These are phyloP conservation scores for Apotomis capreana DNA, from an alignment of 2,888 invertebrate genomes.

Conservation along the genomic window DNA sequence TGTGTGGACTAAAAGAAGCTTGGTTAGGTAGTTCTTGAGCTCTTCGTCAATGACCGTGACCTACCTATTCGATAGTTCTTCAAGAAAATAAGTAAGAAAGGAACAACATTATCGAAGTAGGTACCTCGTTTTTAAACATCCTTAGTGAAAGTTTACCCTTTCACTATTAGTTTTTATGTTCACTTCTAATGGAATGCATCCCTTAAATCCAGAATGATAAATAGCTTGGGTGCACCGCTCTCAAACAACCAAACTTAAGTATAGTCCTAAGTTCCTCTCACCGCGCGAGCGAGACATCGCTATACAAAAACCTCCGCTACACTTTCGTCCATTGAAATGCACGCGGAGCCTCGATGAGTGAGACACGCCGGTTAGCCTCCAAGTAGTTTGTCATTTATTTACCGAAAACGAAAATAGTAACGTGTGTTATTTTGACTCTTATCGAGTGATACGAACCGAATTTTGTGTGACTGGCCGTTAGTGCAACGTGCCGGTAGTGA, in stretches of 20 bases:
- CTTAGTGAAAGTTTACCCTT: not conserved
- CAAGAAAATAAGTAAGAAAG: too few relatives aligned
- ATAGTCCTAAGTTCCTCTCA: slow-evolving; percentile 56
- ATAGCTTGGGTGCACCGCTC: slow-evolving; percentile 65
- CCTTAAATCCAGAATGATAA: slow-evolving; percentile 10
- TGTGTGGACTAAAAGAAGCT: too few relatives aligned
- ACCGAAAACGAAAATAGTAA: slow-evolving; percentile 65
- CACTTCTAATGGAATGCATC: slow-evolving; percentile 37
- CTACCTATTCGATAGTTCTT: too few relatives aligned
- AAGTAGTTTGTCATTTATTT: slow-evolving; percentile 66
- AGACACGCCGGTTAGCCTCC: slow-evolving; percentile 68
- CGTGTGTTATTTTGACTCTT: slow-evolving; percentile 58
- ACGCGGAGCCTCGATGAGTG: slow-evolving; percentile 76
- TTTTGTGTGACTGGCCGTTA: slow-evolving; percentile 50
- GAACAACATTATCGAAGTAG: too few relatives aligned
- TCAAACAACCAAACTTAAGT: slow-evolving; percentile 65
- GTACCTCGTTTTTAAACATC: too few relatives aligned
- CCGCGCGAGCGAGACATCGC: slow-evolving; percentile 69
- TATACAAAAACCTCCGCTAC: slow-evolving; percentile 82
- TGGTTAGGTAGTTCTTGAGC: too few relatives aligned
- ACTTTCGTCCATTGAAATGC: slow-evolving; percentile 82
- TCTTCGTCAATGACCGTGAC: too few relatives aligned
- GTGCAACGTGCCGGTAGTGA: slow-evolving; percentile 32
- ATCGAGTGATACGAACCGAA: slow-evolving; percentile 52
- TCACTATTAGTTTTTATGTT: not conserved